Conservation (phyloP, 2,888 invertebrate genomes). For the Netelia melanura region DNA sequence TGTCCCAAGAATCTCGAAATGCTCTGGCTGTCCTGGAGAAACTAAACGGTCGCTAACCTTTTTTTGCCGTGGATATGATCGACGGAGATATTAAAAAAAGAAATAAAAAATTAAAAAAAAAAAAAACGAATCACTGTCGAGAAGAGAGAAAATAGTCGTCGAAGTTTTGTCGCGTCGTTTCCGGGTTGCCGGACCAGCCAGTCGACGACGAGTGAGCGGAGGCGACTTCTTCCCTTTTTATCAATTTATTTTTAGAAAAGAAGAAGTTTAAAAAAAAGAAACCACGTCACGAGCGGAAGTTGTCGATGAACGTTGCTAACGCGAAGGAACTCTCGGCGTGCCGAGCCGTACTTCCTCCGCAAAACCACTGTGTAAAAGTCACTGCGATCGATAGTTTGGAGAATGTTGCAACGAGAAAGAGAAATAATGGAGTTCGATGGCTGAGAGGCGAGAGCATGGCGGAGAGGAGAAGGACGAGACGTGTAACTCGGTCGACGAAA, state of each 20-base stretch:
- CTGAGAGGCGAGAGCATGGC: background rate
- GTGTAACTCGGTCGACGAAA: conserved; percentile 19
- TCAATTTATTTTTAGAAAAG: background rate
- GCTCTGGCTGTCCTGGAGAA: no score
- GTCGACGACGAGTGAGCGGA: background rate
- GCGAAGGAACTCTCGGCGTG: conserved; percentile 9
- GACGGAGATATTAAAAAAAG: background rate
- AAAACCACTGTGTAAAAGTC: conserved; percentile 24
- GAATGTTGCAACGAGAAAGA: conserved; percentile 39
- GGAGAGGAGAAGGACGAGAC: background rate
- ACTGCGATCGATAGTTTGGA: conserved; percentile 42
- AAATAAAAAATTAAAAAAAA: background rate
- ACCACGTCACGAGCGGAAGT: background rate
- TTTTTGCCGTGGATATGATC: background rate
- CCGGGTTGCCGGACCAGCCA: background rate
- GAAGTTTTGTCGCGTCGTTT: conserved; percentile 6
- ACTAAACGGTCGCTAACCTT: no score
- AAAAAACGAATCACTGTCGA: background rate
- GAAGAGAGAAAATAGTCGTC: background rate
- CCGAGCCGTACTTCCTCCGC: conserved; percentile 21
- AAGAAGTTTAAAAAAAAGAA: background rate
- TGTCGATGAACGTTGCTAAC: conserved; percentile 5
- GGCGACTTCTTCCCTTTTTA: background rate
- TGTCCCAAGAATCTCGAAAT: background rate
- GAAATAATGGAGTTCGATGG: conserved; percentile 50